Conservation (phyloP, 2,113 vertebrate genomes). For the Smithornis capensis region DNA sequence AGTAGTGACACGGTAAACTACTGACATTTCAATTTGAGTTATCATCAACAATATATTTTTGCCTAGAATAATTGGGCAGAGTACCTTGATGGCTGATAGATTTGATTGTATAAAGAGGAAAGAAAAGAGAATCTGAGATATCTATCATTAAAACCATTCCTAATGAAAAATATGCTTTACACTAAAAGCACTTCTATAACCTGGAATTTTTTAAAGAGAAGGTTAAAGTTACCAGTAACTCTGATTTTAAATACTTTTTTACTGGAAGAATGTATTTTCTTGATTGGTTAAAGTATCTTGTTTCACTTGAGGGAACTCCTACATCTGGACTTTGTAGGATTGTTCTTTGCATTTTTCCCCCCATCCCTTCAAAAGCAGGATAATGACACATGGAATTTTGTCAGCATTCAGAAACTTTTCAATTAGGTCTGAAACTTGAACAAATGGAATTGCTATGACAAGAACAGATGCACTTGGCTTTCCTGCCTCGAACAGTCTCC, state of each 20-base stretch:
- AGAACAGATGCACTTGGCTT: not conserved
- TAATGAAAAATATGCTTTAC: not conserved
- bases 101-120: not conserved
- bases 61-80: not conserved
- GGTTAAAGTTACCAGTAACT: not conserved
- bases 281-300: not conserved
- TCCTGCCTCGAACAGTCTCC: not conserved
- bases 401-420: not conserved
- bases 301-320: not conserved
- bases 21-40: not conserved
- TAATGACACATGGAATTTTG: not conserved
- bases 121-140: not conserved
- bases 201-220: not conserved
- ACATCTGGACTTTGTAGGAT: too few species aligned
- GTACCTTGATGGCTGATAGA: not conserved
- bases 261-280: not conserved
- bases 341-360: not conserved
- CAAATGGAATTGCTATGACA: not conserved
- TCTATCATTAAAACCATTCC: not conserved
- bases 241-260: not conserved
- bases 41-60: not conserved
- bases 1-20: not conserved
- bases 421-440: not conserved
- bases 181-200: not conserved
- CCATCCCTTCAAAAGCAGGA: not conserved